phyloP scores from a whole-genome alignment of 2,797 vertebrate genomes.

The Danionella dracula region DNA sequence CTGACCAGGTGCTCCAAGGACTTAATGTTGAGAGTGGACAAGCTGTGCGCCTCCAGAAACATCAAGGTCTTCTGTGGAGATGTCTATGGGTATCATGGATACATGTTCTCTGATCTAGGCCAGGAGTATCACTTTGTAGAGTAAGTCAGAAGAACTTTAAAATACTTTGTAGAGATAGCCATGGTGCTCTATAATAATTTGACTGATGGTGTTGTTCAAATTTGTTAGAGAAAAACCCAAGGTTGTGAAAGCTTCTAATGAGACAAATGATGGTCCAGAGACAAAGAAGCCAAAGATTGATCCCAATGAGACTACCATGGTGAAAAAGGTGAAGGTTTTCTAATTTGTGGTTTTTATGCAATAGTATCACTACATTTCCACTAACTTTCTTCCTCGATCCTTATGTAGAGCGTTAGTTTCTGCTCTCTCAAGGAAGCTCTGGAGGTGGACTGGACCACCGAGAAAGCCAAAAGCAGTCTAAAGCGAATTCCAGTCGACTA shows the following conservation, averaged over 20 bases:
- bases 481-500: conserved; percentile 80
- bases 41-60: conserved; percentile 76
- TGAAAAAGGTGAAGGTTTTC: conserved; percentile 78
- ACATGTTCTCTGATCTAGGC: conserved; percentile 88
- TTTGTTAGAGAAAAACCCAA: conserved; percentile 82
- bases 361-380: neutral
- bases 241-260: conserved; percentile 65
- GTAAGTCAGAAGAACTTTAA: conserved; percentile 78
- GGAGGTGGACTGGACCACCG: conserved; percentile 79
- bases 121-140: conserved; percentile 84
- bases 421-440: conserved; percentile 82
- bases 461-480: conserved; percentile 72
- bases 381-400: neutral
- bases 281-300: conserved; percentile 83
- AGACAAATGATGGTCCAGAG: conserved; percentile 75
- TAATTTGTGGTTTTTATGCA: neutral
- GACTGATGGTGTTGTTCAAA: neutral
- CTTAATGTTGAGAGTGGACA: conserved; percentile 78
- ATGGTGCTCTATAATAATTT: neutral
- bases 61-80: conserved; percentile 89
- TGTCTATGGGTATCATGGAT: conserved; percentile 90
- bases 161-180: neutral
- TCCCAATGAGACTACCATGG: conserved; percentile 78
- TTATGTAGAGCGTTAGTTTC: conserved; percentile 66
- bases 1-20: conserved; percentile 84